A percentile compares a stretch with the other conserved stretches of the same genome.
phyloP scores from a whole-genome alignment of 23 tunicate species.

The Diplosoma virens region DNA sequence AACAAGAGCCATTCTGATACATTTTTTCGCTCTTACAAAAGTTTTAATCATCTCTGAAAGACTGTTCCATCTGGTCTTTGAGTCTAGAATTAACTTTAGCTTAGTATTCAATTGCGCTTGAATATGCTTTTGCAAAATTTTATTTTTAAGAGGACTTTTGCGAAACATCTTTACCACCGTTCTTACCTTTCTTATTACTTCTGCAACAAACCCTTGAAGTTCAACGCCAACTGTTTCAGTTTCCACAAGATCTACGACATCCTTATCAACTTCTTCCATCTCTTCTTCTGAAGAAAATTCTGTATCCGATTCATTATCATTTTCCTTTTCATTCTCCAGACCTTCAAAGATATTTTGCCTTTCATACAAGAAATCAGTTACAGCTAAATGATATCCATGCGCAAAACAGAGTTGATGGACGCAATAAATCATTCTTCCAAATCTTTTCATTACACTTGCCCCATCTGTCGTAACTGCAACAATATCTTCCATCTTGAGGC shows the following conservation, averaged over 20 bases:
- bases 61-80: slow-evolving; percentile 71
- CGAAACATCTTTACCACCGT: slow-evolving; percentile 48
- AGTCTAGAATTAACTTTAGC: slow-evolving; percentile 64
- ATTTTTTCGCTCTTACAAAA: slow-evolving; percentile 44
- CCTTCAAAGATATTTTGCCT: slow-evolving; percentile 45
- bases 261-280: slow-evolving; percentile 48
- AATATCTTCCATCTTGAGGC: slow-evolving; percentile 55
- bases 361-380: slow-evolving; percentile 54
- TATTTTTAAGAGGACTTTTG: slow-evolving; percentile 45
- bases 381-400: slow-evolving; percentile 60
- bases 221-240: slow-evolving; percentile 31
- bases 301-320: slow-evolving; percentile 38
- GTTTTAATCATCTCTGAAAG: slow-evolving; percentile 58
- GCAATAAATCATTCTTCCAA: slow-evolving; percentile 60
- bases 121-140: slow-evolving; percentile 64
- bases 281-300: slow-evolving; percentile 58
- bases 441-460: slow-evolving; percentile 69
- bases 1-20: slow-evolving; percentile 63
- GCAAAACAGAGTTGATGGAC: slow-evolving; percentile 56
- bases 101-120: slow-evolving; percentile 49
- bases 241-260: slow-evolving; percentile 44
- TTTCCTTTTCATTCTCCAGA: slow-evolving; percentile 6
- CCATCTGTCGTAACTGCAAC: slow-evolving; percentile 73
- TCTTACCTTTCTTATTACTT: slow-evolving; percentile 50
- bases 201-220: slow-evolving; percentile 59